Evolutionary conservation across 1,140 invertebrate species (phyloP), one percentile per base, ranked within the genome.

Genomic region (Lordiphosa collinella): DNA sequence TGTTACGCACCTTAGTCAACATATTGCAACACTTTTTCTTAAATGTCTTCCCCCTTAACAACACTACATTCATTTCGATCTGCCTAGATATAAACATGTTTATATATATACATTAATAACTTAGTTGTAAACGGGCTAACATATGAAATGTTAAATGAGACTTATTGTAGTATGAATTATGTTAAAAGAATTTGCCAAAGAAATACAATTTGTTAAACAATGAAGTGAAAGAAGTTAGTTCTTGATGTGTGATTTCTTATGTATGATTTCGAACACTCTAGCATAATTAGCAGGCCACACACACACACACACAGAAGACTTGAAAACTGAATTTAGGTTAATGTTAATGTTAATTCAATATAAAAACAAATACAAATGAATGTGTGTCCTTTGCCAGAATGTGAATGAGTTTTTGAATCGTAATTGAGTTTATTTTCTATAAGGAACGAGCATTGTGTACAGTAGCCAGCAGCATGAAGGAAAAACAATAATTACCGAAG

Each of bases 241-340:
- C 40, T 54, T 14, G 34, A 56, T 11, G 31, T 34, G 51, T n/a
- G 43, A 25, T 25, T 25, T 25, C 22, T 25, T 43, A 34, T 47
- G 43, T 46, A 32, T 60, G 58, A 63, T 63, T 65, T 65, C 10
- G 43, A 29, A 29, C 22, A 44, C 22, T 44, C 29, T 44, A 49
- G 47, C 18, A 25, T 35, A 53, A 53, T 53, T 41, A 41, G 35
- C 58, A 14, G 29, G 34, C 56, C 58, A 38, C 70, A 75, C 65
- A 80, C 64, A 80, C 76, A 80, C 58, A 38, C 70, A 75, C 65
- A 80, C 64, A 80, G 70, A 80, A 80, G 75, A 80, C 75, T 80
- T 80, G 75, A 80, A 70, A 61, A 79, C 53, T 53, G 57, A 78
- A 71, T 47, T 44, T 82, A 82, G 67, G 57, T 36, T 82, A 71